A percentile compares a stretch with the other conserved stretches of the same genome.
Evolutionary conservation across 2,888 invertebrate species (phyloP).

Genomic region (Andrena marginata): DNA sequence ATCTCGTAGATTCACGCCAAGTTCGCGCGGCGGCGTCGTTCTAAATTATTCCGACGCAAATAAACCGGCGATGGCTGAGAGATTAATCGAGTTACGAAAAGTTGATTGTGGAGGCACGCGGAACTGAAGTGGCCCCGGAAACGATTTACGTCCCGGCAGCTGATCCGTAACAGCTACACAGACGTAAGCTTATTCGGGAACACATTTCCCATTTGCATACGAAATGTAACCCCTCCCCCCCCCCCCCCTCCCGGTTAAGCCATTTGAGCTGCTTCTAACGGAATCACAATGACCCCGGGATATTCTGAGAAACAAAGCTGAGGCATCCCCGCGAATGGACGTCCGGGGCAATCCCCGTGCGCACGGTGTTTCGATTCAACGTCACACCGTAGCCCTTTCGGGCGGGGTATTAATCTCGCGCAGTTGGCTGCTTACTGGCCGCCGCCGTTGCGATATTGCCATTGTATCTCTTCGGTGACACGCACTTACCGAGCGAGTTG

Average conservation of each 20-base stretch:
- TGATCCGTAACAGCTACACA: slow-evolving; percentile 74
- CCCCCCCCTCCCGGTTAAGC: slow-evolving; percentile 66
- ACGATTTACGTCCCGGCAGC: slow-evolving; percentile 70
- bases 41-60: slow-evolving; percentile 27
- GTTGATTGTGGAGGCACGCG: slow-evolving; percentile 59
- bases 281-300: slow-evolving; percentile 73
- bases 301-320: slow-evolving; percentile 68
- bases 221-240: too few relatives aligned
- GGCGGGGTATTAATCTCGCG: slow-evolving; percentile 42
- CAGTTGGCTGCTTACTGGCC: slow-evolving; percentile 11
- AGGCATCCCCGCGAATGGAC: slow-evolving; percentile 17
- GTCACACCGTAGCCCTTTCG: slow-evolving; percentile 3
- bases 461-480: slow-evolving; percentile 33
- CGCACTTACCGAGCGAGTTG: slow-evolving; percentile 33
- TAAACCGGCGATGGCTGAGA: slow-evolving; percentile 33
- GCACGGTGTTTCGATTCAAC: slow-evolving; percentile 17
- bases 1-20: not conserved
- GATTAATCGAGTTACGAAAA: slow-evolving; percentile 63
- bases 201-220: slow-evolving; percentile 76
- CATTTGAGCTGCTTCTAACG: slow-evolving; percentile 73
- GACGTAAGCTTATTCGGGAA: slow-evolving; percentile 73
- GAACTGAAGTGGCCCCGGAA: slow-evolving; percentile 45
- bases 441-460: slow-evolving; percentile 28
- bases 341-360: slow-evolving; percentile 25
- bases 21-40: not conserved